Base-by-base conservation (phyloP, 2,797 vertebrate genomes). In the Scarus forsteni region DNA sequence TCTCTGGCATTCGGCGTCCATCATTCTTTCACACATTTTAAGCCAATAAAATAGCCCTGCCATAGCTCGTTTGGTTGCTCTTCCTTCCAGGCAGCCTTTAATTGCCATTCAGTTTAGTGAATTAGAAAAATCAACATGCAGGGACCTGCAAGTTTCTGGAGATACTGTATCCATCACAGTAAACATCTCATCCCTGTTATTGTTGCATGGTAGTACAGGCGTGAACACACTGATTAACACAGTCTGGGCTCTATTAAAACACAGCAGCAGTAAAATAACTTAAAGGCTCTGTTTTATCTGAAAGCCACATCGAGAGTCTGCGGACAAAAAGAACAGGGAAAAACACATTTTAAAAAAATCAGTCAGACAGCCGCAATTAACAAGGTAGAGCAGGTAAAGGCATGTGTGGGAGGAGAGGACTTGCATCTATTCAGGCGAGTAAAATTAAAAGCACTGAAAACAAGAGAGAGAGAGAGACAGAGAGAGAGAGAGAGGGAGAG, bases 71-170 rank as follows among this genome's bases (percentile, higher is more conserved):
- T n/a, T 19, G 18, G 57, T 53, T 68, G 53, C 70, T 60, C 60
- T 78, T 43, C 73, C 79, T 79, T 73, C 59, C 56, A 75, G 80
- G 73, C 79, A 73, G 42, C 55, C 35, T 60, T 86, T 84, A 85
- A 84, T 84, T 70, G 77, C n/a, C 18, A 16, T 55, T 77, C 19
- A 66, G 59, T 75, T 81, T 15, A 50, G 43, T 39, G 36, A 82
- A 65, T 67, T 42, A 75, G 49, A 46, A 52, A 72, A 72, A 77
- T 66, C 16, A 42, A 45, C 84, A 49, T 77, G 79, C 58, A 75
- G 59, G 58, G 73, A 83, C 85, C 70, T 78, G 85, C 83, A 38
- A 6, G 50, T 68, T 80, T 65, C 63, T 80, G 8, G 13, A 71
- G 72, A 66, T 35, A 60, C 75, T 14, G 68, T 66, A 71, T 84